Base-by-base conservation (phyloP, 2,888 invertebrate species). In the Nycteola revayana region DNA sequence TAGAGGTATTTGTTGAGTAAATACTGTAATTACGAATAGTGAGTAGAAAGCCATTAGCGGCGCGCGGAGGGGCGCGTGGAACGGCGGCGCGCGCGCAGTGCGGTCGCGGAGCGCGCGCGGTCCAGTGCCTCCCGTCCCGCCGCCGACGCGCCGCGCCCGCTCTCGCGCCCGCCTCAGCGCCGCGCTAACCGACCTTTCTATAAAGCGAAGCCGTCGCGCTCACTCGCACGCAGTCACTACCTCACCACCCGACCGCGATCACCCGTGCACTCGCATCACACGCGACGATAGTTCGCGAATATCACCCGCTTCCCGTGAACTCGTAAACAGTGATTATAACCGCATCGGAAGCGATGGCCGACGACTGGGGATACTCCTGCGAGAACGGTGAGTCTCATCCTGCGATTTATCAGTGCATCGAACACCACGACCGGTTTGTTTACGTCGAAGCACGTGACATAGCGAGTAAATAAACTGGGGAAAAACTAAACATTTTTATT, bases 281-380 rank as follows among this genome's bases (percentile, higher is more conserved):
- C 80, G 75, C 77, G 68, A 58, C 64, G 53, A 49, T 49, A 56
- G 54, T 47, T 52, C 56, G 52, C 56, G 53, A 49, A 54, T 49
- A 42, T 36, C 53, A 40, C 34, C 33, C 43, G 46, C 45, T 28
- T 40, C 49, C 47, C 44, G 45, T 50, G 49, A 57, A 49, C 56
- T 53, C 58, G 43, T 36, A 46, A 49, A 36, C 47, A 48, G 59
- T 62, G 62, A 70, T 60, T 44, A 50, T 38, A 45, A 40, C 69
- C 21, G 21, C 21, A n/a, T 65, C 64, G 60, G 52, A 60, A 89
- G 43, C 37, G 40, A 55, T 89, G 86, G 86, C 82, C 57, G 81
- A 68, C 55, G 90, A 89, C 39, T 91, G 91, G 91, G 91, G 91
- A 77, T 91, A 91, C 78, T 89, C 90, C 56, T 78, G 83, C 60